phyloP scores from a whole-genome alignment of 2,113 vertebrate genomes.

The Gallinago paraguaiae region DNA sequence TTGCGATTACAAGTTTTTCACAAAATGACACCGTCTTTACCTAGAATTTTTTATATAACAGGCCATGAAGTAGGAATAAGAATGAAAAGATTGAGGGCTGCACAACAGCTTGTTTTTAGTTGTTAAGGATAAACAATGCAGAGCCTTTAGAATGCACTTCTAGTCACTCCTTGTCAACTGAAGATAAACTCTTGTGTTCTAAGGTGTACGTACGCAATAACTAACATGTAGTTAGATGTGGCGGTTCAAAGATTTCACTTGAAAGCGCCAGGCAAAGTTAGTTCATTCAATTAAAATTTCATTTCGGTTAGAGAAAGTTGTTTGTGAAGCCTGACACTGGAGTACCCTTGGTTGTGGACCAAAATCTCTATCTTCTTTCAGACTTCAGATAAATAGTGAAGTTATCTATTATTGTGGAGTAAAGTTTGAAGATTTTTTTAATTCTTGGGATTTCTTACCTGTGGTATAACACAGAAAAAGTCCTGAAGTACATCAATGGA shows the following conservation, averaged over 20 bases:
- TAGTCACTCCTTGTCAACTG: not conserved
- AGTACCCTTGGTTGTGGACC: not conserved
- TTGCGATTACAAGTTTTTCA: not conserved
- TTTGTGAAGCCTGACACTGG: not conserved
- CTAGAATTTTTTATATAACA: not conserved
- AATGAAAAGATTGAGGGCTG: not conserved
- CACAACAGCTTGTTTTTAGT: not conserved
- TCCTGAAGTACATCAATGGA: not conserved
- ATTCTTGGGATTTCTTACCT: not conserved
- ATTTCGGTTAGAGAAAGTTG: not conserved
- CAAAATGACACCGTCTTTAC: not conserved
- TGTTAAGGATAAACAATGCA: not conserved
- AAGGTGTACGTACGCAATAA: not conserved
- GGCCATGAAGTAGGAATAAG: not conserved
- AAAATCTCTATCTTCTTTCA: not conserved
- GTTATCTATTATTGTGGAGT: not conserved
- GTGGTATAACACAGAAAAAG: not conserved
- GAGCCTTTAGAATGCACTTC: not conserved
- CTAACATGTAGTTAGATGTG: not conserved
- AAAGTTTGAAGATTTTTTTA: not conserved
- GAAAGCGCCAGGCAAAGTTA: not conserved
- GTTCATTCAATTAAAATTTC: not conserved
- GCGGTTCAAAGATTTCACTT: not conserved
- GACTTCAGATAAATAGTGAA: not conserved
- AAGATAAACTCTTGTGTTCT: not conserved